Evolutionary conservation across 2,797 vertebrate genomes (phyloP), one percentile per base, ranked within the genome.

Genomic region (Acanthiza pusilla): DNA sequence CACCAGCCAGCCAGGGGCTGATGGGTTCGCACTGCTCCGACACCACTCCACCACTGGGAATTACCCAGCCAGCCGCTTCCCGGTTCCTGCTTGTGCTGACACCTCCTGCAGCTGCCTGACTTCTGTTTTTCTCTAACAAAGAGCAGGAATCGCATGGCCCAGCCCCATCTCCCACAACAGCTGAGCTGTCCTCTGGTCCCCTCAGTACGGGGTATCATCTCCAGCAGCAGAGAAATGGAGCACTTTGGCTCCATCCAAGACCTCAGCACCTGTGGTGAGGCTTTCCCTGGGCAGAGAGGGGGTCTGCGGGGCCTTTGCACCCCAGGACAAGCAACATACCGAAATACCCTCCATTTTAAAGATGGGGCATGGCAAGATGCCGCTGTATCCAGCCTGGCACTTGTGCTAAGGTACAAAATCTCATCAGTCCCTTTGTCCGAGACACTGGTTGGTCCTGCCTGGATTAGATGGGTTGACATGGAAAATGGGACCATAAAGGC

Each of bases 71-170:
- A 29, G 42, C 72, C 54, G 58, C 0, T 36, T 36, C 71, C 79
- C 15, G 2, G 72, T 16, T 78, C 34, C 4, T 5, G 26, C 17
- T 29, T 9, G 4, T 27, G 77, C 29, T 2, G 10, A 32, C 72
- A 29, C 18, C 78, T 92, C 50, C 55, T 10, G 34, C 75, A 76
- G 60, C 58, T 29, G 7, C 18, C 73, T 4, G 45, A 19, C 58
- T 77, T 75, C 40, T 36, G 71, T 30, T 51, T 76, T 55, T 26
- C 74, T 47, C 53, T 79, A 85, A 87, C 91, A 94, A 92, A 89
- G 89, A 85, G 53, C 78, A 19, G 47, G 74, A 79, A 40, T 19
- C 0, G 4, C 78, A 7, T 5, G 10, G 25, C 75, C 53, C 93
- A 70, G n/a, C 53, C 86, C 72, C 80, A 34, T 50, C 84, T 70